phyloP scores from a whole-genome alignment of 1,140 invertebrate genomes.

The Melipona quadrifasciata region DNA sequence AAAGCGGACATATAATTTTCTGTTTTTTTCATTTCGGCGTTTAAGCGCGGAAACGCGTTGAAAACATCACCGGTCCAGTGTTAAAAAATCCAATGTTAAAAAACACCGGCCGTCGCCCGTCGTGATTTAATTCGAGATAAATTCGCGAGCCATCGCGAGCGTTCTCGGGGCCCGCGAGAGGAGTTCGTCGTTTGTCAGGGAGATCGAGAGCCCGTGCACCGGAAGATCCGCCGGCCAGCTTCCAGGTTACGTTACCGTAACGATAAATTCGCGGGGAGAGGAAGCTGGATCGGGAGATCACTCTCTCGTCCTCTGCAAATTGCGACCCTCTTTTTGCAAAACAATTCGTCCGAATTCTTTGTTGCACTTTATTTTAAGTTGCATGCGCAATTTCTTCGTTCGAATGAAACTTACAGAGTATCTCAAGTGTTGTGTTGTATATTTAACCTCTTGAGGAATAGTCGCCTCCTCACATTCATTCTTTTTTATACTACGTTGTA shows the following conservation, averaged over 20 bases:
- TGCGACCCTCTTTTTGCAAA: constrained; percentile 20
- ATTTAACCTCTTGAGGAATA: no score
- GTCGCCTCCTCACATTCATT: no score
- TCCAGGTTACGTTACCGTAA: constrained; percentile 75
- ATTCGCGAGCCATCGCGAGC: background rate
- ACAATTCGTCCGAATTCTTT: constrained; percentile 37
- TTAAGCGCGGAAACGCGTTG: background rate
- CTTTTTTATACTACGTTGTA: no score
- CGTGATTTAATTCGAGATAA: constrained; percentile 22
- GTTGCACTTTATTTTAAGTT: no score
- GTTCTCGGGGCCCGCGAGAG: constrained; percentile 54
- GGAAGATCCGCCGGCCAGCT: constrained; percentile 72
- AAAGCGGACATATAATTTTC: background rate
- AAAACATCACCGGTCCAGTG: background rate
- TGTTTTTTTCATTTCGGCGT: background rate
- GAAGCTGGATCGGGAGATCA: constrained; percentile 43
- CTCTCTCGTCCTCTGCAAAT: constrained; percentile 69
- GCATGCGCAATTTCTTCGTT: no score
- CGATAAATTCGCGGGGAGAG: constrained; percentile 72
- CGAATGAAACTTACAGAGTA: no score
- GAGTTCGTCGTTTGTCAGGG: constrained; percentile 73
- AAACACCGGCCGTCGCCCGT: background rate
- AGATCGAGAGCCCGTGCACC: constrained; percentile 64
- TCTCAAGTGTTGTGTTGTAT: no score
- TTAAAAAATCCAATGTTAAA: background rate